Evolutionary conservation across 37 sponge, comb jelly and placozoan species (phyloP), one percentile per base, ranked within the genome.

Genomic region (Axinella damicornis): DNA sequence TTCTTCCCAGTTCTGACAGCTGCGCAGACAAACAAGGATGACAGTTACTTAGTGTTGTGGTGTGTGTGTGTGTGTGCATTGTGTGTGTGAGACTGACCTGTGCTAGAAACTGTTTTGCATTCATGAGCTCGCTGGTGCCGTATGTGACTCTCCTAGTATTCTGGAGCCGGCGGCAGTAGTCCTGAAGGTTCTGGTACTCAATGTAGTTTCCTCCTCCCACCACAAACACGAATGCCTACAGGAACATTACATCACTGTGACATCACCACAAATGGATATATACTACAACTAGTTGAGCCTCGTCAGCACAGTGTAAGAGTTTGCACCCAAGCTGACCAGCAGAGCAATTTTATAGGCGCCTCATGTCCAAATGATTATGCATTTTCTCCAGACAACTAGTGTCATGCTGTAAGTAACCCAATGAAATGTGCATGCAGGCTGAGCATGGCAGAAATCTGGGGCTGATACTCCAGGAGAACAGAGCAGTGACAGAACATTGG

Each of bases 201-300:
- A 96, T 93, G 72, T 96, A 96, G 69, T 94, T 96, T 22, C 99
- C 99, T 32, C 97, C 99, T 30, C 99, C 99, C 34, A 98, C 99
- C 31, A 96, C 81, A 66, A 96, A 98, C 75, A 98, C 99, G 65
- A 78, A 85, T 9, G 93, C 95, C 98, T 98, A 75, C 6, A 58
- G 39, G n/a, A 46, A 9, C 46, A 46, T n/a, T n/a, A n/a, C n/a
- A 9, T 9, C 46, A 46, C 9, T 46, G 4, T 46, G 46, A 12
- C 46, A 46, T 46, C 46, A 46, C 46, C 4, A 46, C 46, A 46
- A 9, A n/a, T n/a, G n/a, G n/a, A n/a, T n/a, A n/a, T n/a, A n/a
- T n/a, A n/a, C n/a, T n/a, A n/a, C n/a, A n/a, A n/a, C n/a, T n/a
- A n/a, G n/a, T n/a, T n/a, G n/a, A n/a, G n/a, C n/a, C n/a, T n/a